Evolutionary conservation across 2,888 invertebrate species (phyloP).

Genomic region (Sesia apiformis): DNA sequence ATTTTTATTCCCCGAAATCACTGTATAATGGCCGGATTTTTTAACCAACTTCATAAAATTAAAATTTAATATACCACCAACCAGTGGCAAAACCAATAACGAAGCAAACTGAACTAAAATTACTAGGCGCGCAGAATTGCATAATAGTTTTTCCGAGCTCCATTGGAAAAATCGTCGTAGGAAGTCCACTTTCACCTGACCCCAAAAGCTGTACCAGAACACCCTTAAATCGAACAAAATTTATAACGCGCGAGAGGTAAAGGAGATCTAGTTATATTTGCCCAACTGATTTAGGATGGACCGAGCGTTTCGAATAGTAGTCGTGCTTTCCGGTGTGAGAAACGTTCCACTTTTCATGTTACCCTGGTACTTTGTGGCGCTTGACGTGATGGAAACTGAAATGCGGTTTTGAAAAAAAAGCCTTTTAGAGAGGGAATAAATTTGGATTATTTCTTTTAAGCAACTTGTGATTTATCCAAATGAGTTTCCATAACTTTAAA

Average conservation of each 20-base stretch:
- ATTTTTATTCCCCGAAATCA: no score
- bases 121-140: conserved; percentile 21
- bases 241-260: conserved; percentile 2
- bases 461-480: no score
- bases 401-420: conserved; percentile 8
- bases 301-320: conserved; percentile 25
- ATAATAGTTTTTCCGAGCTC: conserved; percentile 21
- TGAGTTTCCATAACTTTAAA: no score
- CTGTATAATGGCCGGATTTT: no score
- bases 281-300: conserved; percentile 20
- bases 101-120: conserved; percentile 14
- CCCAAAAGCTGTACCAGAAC: neutral
- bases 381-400: conserved; percentile 18
- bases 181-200: conserved; percentile 13
- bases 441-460: no score
- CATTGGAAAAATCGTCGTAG: conserved; percentile 19
- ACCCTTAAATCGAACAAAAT: neutral
- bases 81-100: conserved; percentile 11
- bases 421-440: no score
- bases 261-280: conserved; percentile 16
- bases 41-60: no score
- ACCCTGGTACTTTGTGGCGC: conserved; percentile 22
- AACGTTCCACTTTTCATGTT: conserved; percentile 30
- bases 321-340: conserved; percentile 31
- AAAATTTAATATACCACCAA: no score